A percentile compares a stretch with the other conserved stretches of the same genome.
These are phyloP conservation scores for Cetonia aurata DNA, from an alignment of 2,888 invertebrate genomes.

Conservation along the genomic window DNA sequence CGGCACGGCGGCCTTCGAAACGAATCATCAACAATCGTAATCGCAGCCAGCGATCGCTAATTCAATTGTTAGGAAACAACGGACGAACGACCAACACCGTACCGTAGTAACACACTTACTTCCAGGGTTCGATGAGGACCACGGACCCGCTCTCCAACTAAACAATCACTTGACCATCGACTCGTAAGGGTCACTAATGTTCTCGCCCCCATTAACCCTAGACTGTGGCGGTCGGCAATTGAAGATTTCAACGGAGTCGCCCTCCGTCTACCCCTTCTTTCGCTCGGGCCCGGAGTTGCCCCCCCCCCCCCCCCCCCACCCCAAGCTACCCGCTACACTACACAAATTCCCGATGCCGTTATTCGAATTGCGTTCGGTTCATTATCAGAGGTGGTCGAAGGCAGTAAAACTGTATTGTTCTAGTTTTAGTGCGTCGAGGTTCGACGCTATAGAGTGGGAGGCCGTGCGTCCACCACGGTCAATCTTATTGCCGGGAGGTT, in stretches of 20 bases:
- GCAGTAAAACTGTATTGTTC: conserved; percentile 42
- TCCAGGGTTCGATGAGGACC: not conserved
- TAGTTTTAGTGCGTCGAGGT: conserved; percentile 8
- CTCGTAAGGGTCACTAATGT: conserved; percentile 44
- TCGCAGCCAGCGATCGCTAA: conserved; percentile 17
- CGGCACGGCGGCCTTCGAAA: conserved; percentile 13
- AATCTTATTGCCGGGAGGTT: conserved; percentile 4
- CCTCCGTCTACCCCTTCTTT: not conserved
- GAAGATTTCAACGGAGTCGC: conserved; percentile 27
- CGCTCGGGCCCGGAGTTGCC: not conserved
- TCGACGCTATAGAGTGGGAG: not conserved
- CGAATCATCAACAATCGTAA: conserved; percentile 36
- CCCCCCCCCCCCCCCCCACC: not conserved
- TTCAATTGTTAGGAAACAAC: conserved; percentile 39
- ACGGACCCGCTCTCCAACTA: conserved; percentile 21
- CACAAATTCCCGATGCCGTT: conserved; percentile 26
- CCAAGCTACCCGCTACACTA: conserved; percentile 16
- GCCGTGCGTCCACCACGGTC: conserved; percentile 4
- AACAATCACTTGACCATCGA: conserved; percentile 43
- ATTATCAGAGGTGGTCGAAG: conserved; percentile 35
- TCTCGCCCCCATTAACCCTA: conserved; percentile 39
- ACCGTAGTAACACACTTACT: conserved; percentile 11
- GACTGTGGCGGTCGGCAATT: conserved; percentile 38
- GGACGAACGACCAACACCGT: conserved; percentile 5
- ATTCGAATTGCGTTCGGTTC: conserved; percentile 32